phyloP scores from a whole-genome alignment of 2,888 invertebrate species.

The Platynereis dumerilii region DNA sequence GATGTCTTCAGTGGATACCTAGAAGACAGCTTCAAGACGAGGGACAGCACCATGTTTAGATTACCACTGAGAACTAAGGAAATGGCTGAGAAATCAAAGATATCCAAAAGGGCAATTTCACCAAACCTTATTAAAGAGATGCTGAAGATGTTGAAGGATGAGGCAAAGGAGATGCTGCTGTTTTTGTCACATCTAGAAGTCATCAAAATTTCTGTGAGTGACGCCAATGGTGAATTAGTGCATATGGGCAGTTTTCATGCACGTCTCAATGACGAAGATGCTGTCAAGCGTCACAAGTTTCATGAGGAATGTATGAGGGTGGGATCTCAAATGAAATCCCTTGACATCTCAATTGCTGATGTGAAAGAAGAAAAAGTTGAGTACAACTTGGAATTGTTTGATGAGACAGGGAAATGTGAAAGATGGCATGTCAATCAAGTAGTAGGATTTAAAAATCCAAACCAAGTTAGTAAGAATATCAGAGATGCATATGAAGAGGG shows the following conservation, averaged over 20 bases:
- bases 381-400: constrained; percentile 23
- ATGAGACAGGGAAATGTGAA: constrained; percentile 25
- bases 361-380: constrained; percentile 7
- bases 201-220: constrained; percentile 39
- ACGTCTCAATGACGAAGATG: constrained; percentile 26
- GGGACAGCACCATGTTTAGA: constrained; percentile 47
- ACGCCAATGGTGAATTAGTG: constrained; percentile 27
- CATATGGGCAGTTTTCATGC: constrained; percentile 23
- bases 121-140: constrained; percentile 34
- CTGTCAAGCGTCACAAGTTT: constrained; percentile 5
- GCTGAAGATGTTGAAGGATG: constrained; percentile 38
- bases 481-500: constrained; percentile 33
- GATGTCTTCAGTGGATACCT: constrained; percentile 45
- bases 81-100: constrained; percentile 43
- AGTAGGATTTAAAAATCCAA: constrained; percentile 39
- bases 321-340: constrained; percentile 7
- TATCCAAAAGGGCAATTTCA: constrained; percentile 37
- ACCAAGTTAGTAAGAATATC: constrained; percentile 31
- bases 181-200: constrained; percentile 47
- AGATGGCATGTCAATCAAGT: constrained; percentile 43
- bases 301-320: constrained; percentile 4
- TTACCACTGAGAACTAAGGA: constrained; percentile 48
- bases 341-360: neutral
- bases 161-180: constrained; percentile 44
- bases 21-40: constrained; percentile 30